Evolutionary conservation across 2,888 invertebrate genomes (phyloP), one percentile per base, ranked within the genome.

Genomic region (Syrista parreyssii): DNA sequence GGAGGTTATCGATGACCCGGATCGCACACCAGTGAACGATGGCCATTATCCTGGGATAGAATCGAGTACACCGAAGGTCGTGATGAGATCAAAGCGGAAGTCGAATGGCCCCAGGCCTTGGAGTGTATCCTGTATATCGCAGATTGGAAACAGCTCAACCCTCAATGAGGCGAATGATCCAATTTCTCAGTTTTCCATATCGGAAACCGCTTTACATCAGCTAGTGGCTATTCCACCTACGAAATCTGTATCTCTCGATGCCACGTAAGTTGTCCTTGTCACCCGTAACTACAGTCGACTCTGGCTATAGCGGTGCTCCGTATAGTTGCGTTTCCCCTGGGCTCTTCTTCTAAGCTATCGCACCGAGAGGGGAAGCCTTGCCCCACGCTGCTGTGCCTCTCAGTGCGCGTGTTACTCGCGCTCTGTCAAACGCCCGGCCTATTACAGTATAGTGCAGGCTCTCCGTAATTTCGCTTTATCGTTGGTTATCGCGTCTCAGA

Each of bases 51-150:
- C 76, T 68, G 79, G 83, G 36, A 80, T 84, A 75, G 83, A 88
- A 76, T 78, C 87, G 68, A 87, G 89, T 85, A 88, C 90, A 77
- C 88, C 90, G 55, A 92, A 94, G 92, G 95, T 96, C 78, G 93
- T 94, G 80, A 92, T 96, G 84, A 93, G 96, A 76, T 93, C 94
- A 82, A 95, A 94, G 90, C 93, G 93, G 83, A 93, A 90, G 90
- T 91, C 91, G 86, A 92, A 89, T 92, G 93, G 71, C 1, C 87
- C 88, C 12, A 94, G 97, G 73, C 97, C 97, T 0, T 97, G 97
- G 96, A 97, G 97, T 80, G 97, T 97, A 11, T 97, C 97, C 11
- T 97, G 97, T 86, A 93, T 97, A 68, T 96, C 96, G 23, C 96
- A 96, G 89, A 92, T 96, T 80, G 88, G 88, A 72, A 88, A 89